These are phyloP conservation scores for Tyrophagus putrescentiae DNA, from an alignment of 1,140 invertebrate genomes.

Conservation along the genomic window DNA sequence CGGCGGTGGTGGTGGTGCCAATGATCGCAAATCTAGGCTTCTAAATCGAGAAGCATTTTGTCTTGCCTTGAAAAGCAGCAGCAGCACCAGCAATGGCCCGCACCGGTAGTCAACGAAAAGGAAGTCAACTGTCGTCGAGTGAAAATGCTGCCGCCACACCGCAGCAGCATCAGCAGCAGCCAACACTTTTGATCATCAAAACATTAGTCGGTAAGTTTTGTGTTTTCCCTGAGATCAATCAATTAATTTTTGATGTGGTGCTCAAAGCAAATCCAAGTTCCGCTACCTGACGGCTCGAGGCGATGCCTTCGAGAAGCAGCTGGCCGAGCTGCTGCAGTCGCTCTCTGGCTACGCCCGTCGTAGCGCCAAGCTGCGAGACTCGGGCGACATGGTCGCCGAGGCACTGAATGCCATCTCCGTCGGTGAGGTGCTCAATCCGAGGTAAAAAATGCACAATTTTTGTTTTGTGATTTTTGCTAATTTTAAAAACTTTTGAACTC, in stretches of 20 bases:
- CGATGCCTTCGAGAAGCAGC: conserved; percentile 9
- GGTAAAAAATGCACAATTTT: neutral
- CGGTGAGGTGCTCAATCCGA: conserved; percentile 7
- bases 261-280: conserved; percentile 8
- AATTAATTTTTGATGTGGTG: neutral
- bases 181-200: neutral
- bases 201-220: neutral
- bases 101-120: too few relatives aligned
- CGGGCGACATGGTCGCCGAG: conserved; percentile 2
- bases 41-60: too few relatives aligned
- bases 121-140: too few relatives aligned
- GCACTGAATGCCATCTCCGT: neutral
- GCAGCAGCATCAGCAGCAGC: neutral
- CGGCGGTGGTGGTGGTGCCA: too few relatives aligned
- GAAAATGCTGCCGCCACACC: too few relatives aligned
- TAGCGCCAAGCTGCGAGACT: neutral
- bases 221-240: neutral
- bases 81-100: too few relatives aligned
- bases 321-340: neutral
- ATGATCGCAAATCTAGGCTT: too few relatives aligned
- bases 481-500: neutral
- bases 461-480: neutral
- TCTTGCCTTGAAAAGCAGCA: too few relatives aligned
- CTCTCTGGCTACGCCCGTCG: neutral
- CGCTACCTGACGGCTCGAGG: conserved; percentile 2